phyloP scores from a whole-genome alignment of 2,888 invertebrate genomes.

The Yponomeuta cagnagella region DNA sequence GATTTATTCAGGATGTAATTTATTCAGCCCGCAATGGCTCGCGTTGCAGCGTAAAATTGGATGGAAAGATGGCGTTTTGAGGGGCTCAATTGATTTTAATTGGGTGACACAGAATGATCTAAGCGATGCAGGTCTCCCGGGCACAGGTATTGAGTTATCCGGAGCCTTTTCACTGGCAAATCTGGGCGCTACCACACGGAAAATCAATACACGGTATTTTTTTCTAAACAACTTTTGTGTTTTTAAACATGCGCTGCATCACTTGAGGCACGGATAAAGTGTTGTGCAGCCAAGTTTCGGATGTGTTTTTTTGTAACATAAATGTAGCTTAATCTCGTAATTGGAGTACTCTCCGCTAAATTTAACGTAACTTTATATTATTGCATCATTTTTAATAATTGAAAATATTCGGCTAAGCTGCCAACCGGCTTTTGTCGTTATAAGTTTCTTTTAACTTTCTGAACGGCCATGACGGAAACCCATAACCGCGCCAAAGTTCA shows the following conservation, averaged over 20 bases:
- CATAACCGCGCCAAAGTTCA: no score
- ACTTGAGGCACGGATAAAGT: background rate
- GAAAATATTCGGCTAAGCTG: no score
- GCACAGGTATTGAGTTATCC: background rate
- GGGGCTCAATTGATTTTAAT: background rate
- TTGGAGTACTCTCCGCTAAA: no score
- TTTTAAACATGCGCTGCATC: background rate
- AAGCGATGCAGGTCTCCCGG: background rate
- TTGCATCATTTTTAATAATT: no score
- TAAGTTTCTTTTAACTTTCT: no score
- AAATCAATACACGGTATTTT: constrained; percentile 67
- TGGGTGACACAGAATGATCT: background rate
- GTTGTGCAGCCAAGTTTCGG: background rate
- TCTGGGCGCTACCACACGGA: constrained; percentile 33
- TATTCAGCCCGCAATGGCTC: constrained; percentile 14
- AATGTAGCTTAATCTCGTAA: no score
- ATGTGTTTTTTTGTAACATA: background rate
- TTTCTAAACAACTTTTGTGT: constrained; percentile 47
- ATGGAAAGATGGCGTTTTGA: background rate
- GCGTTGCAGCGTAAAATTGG: background rate
- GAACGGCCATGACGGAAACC: no score
- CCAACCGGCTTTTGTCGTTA: no score
- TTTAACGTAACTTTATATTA: no score
- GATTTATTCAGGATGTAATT: constrained; percentile 17
- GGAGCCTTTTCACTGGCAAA: constrained; percentile 17